Evolutionary conservation across 2,888 invertebrate genomes (phyloP).

Genomic region (Temnothorax unifasciatus): DNA sequence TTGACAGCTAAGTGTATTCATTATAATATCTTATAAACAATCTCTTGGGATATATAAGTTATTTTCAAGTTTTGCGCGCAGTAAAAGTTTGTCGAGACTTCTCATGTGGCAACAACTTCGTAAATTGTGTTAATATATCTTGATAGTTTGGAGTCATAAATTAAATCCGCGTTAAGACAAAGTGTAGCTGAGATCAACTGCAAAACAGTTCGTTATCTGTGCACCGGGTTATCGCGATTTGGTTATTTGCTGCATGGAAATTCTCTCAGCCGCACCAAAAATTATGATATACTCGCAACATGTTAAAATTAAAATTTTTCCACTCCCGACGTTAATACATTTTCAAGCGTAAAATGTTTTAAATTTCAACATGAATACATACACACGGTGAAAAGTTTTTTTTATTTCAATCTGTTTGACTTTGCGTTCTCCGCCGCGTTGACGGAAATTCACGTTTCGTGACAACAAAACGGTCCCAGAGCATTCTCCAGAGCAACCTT

Average conservation of each 20-base stretch:
- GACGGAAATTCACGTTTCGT: background rate
- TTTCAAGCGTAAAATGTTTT: background rate
- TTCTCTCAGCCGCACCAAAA: background rate
- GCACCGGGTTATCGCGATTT: background rate
- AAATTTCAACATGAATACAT: too few species aligned
- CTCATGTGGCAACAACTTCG: background rate
- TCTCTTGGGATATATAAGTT: background rate
- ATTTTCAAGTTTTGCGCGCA: background rate
- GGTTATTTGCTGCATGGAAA: background rate
- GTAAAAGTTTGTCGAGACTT: background rate
- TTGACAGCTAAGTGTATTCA: too few species aligned
- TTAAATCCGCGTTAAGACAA: background rate
- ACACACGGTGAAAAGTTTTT: background rate
- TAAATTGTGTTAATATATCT: background rate
- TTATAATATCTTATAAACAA: background rate
- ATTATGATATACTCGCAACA: background rate
- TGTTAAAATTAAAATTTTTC: background rate
- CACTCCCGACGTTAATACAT: background rate
- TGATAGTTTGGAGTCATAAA: background rate
- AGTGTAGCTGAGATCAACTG: background rate
- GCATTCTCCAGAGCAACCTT: slow-evolving; percentile 15
- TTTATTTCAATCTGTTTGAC: background rate
- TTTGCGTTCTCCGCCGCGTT: background rate
- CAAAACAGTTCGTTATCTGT: background rate
- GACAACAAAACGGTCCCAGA: background rate